Conservation (phyloP, 2,797 vertebrate genomes). For the Xiphorhynchus erythropygius region DNA sequence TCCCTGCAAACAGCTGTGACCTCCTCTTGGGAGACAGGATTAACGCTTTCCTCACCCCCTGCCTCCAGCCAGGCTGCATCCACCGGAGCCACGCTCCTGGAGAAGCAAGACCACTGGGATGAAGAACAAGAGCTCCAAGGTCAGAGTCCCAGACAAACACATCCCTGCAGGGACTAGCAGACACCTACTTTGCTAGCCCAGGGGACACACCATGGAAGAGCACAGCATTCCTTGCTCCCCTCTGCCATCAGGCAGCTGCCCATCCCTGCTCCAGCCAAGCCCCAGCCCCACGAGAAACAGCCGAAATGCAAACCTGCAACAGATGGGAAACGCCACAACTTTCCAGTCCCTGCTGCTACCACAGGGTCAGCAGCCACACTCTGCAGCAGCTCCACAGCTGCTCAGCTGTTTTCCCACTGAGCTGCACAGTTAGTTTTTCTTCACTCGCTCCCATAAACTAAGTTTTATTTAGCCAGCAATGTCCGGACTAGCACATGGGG, state of each 20-base stretch:
- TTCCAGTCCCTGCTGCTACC: neutral
- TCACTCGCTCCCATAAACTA: neutral
- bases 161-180: neutral
- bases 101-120: neutral
- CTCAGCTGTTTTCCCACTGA: neutral
- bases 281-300: neutral
- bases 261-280: neutral
- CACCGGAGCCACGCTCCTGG: rapidly evolving
- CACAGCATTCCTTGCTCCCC: neutral
- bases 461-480: neutral
- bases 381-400: neutral
- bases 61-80: neutral
- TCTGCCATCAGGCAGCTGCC: neutral
- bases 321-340: neutral
- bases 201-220: neutral
- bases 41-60: neutral
- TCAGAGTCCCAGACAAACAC: neutral
- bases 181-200: neutral
- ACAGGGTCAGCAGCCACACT: neutral
- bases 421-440: neutral
- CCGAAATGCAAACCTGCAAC: neutral
- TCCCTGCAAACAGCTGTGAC: conserved; percentile 3
- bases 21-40: neutral
- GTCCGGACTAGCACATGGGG: neutral
- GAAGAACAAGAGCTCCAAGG: neutral